Percentiles rank a stretch among this genome's conserved stretches.
These are phyloP conservation scores for Andinoacara biseriatus DNA, from an alignment of 2,113 vertebrate genomes.

Conservation along the genomic window DNA sequence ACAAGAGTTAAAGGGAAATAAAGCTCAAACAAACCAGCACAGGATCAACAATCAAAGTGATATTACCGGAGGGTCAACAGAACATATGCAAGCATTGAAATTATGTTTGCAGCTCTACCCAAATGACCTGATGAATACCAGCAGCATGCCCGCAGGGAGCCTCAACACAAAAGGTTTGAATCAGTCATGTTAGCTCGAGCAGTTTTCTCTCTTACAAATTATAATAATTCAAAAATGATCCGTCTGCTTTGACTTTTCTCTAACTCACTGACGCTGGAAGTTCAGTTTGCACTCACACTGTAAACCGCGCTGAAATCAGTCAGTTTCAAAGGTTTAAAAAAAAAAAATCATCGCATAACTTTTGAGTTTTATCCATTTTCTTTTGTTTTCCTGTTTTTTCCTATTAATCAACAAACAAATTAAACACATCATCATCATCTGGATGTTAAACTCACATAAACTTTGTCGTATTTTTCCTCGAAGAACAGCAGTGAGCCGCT, in stretches of 20 bases:
- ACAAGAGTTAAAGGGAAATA: too few relatives aligned
- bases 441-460: conserved; percentile 57
- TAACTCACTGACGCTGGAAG: neutral
- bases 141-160: too few relatives aligned
- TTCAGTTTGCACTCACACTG: neutral
- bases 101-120: too few relatives aligned
- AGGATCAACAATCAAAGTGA: too few relatives aligned
- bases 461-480: neutral
- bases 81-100: too few relatives aligned
- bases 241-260: too few relatives aligned
- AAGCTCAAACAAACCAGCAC: too few relatives aligned
- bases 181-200: neutral
- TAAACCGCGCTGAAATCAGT: neutral
- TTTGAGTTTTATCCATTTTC: neutral
- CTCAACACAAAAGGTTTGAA: neutral
- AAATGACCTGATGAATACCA: neutral
- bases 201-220: neutral
- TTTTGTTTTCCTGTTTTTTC: neutral
- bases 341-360: neutral
- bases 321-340: neutral
- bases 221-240: neutral
- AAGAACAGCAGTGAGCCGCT: conserved; percentile 12
- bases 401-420: neutral
- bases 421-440: neutral
- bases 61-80: too few relatives aligned